Evolutionary conservation across 1,140 invertebrate species (phyloP).

Genomic region (Zeugodacus cucurbitae): DNA sequence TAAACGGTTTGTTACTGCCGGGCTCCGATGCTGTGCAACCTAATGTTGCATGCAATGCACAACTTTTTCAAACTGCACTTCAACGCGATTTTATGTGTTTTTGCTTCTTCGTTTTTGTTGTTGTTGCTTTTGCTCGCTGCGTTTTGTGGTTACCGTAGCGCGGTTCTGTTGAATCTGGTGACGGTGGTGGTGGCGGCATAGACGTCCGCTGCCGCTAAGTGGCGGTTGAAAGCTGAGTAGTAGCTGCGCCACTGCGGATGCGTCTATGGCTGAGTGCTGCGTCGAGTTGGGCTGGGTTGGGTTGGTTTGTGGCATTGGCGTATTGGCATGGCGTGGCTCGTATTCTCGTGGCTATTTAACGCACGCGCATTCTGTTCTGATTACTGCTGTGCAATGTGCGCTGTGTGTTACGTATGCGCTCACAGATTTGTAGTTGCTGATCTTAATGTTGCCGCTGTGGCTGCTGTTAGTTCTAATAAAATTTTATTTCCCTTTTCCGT

Average conservation of each 20-base stretch:
- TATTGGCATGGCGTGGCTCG: neutral
- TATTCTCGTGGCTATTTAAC: constrained; percentile 3
- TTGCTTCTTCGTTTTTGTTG: too few species aligned
- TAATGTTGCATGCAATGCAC: constrained; percentile 32
- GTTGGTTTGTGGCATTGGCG: too few species aligned
- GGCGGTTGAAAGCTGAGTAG: constrained; percentile 32
- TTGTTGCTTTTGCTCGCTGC: too few species aligned
- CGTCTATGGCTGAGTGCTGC: neutral
- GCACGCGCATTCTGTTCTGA: constrained; percentile 35
- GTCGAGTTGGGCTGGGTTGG: neutral
- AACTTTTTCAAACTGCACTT: constrained; percentile 36
- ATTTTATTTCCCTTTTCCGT: constrained; percentile 39
- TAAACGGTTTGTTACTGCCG: constrained; percentile 2
- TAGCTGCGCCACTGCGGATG: constrained; percentile 6
- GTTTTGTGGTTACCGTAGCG: neutral
- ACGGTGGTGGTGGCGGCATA: neutral
- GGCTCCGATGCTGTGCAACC: neutral
- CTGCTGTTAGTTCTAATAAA: constrained; percentile 30
- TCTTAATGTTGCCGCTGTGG: constrained; percentile 18
- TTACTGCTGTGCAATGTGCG: neutral
- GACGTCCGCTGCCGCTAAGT: neutral
- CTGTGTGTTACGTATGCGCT: neutral
- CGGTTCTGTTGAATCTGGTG: neutral
- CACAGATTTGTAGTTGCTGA: constrained; percentile 32
- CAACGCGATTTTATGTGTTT: neutral